A percentile compares a stretch with the other conserved stretches of the same genome.
phyloP scores from a whole-genome alignment of 2,888 invertebrate species.

The Gisinianus flammeolus region DNA sequence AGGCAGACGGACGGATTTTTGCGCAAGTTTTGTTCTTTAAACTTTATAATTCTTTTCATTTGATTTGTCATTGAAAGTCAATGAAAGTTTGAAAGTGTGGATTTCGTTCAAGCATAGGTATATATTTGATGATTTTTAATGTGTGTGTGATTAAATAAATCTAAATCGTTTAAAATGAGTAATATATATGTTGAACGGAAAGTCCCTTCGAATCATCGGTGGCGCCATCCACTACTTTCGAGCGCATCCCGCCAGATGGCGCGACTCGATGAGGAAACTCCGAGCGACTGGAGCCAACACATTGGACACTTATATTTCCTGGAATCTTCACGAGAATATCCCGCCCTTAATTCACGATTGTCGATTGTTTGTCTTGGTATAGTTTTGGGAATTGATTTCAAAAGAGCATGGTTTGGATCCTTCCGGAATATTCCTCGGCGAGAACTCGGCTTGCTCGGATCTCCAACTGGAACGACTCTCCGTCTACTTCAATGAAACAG shows the following conservation, averaged over 20 bases:
- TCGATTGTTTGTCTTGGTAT: too few relatives aligned
- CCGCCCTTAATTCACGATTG: too few relatives aligned
- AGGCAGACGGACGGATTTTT: constrained; percentile 56
- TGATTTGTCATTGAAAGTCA: background rate
- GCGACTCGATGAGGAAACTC: constrained; percentile 64
- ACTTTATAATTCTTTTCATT: background rate
- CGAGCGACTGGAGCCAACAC: constrained; percentile 65
- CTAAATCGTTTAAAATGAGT: background rate
- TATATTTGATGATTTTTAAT: background rate
- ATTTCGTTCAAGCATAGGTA: too few relatives aligned
- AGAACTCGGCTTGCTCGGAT: too few relatives aligned
- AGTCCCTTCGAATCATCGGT: constrained; percentile 63
- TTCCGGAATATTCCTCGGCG: constrained; percentile 73
- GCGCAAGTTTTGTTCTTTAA: background rate
- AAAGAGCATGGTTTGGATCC: constrained; percentile 81
- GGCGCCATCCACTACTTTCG: constrained; percentile 67
- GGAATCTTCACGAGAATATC: too few relatives aligned
- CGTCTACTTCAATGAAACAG: constrained; percentile 81
- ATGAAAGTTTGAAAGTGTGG: too few relatives aligned
- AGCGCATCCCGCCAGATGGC: constrained; percentile 65
- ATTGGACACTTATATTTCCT: too few relatives aligned
- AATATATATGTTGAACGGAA: constrained; percentile 62
- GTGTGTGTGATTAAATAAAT: background rate
- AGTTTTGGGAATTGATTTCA: constrained; percentile 74
- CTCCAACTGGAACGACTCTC: constrained; percentile 78